Evolutionary conservation across 2,797 vertebrate species (phyloP).

Genomic region (Pangasius krempfi): DNA sequence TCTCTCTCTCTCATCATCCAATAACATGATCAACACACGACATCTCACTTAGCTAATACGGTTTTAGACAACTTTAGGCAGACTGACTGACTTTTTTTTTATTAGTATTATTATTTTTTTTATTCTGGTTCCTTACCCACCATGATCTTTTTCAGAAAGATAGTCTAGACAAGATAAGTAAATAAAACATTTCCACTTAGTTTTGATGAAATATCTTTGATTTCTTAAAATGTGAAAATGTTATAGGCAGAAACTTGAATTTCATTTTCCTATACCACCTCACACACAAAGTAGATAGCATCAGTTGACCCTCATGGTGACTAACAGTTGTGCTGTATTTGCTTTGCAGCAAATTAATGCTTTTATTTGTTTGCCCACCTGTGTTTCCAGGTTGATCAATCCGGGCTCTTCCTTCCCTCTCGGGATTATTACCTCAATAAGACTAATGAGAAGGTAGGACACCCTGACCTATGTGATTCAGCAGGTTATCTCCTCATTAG

Average conservation of each 20-base stretch:
- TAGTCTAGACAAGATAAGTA: not conserved
- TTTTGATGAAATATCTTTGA: not conserved
- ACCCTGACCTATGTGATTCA: not conserved
- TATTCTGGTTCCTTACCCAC: not conserved
- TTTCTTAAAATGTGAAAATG: not conserved
- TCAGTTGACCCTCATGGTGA: not conserved
- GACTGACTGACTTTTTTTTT: not conserved
- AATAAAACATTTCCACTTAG: not conserved
- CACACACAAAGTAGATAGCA: not conserved
- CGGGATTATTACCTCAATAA: conserved; percentile 97
- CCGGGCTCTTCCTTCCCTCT: conserved; percentile 93
- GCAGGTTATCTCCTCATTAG: not conserved
- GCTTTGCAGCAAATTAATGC: not conserved
- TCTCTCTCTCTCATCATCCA: not conserved
- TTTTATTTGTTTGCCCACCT: not conserved
- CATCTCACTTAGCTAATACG: not conserved
- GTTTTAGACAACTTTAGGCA: not conserved
- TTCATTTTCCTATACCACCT: not conserved
- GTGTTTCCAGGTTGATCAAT: conserved; percentile 88
- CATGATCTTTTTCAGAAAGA: not conserved
- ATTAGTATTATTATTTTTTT: too few relatives aligned
- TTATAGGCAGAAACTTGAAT: not conserved
- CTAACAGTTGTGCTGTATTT: not conserved
- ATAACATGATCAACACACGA: not conserved
- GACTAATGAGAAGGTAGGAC: conserved; percentile 91